Base-by-base conservation (phyloP, 1,140 invertebrate species). In the Tetraneura akinire region DNA sequence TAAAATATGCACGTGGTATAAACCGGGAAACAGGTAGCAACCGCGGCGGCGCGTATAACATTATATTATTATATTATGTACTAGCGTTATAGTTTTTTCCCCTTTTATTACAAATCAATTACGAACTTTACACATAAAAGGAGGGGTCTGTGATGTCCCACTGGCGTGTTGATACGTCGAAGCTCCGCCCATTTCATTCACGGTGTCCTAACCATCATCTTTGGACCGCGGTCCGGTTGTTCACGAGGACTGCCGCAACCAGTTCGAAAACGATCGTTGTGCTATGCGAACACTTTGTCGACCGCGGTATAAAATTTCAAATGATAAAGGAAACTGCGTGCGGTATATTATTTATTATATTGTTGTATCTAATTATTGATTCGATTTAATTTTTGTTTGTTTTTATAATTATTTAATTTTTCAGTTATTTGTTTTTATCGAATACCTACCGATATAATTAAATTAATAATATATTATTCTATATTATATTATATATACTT, bases 221-320 rank as follows among this genome's bases (percentile, higher is more conserved):
- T 4, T 0, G 73, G 29, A 37, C 51, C 10, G 18, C 53, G 55
- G 51, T 42, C 29, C 73, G 73, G 71, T 74, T 37, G 71, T 74
- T 37, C 47, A 21, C 53, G 55, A 53, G 11, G 29, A 14, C 74
- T 16, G 51, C 32, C 42, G 37, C 68, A 71, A 78, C 74, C 74
- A 78, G 74, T 78, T 62, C 74, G 74, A 78, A 78, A 18, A 60
- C 74, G 5, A 78, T 18, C 74, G 74, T 62, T 55, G 74, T n/a
- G 21, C 11, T 11, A 26, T 8, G 26, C 73, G 73, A 45, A 47
- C 45, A 16, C 45, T 26, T 13, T 45, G 68, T 16, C 32, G 32
- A 1, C 49, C 23, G n/a, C n/a, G 16, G 16, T 8, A 21, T 2
- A 8, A 32, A n/a, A 18, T 29, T n/a, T 18, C 49, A n/a, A 21